phyloP scores from a whole-genome alignment of 2,797 vertebrate genomes.

The Atherinosoma microstoma region DNA sequence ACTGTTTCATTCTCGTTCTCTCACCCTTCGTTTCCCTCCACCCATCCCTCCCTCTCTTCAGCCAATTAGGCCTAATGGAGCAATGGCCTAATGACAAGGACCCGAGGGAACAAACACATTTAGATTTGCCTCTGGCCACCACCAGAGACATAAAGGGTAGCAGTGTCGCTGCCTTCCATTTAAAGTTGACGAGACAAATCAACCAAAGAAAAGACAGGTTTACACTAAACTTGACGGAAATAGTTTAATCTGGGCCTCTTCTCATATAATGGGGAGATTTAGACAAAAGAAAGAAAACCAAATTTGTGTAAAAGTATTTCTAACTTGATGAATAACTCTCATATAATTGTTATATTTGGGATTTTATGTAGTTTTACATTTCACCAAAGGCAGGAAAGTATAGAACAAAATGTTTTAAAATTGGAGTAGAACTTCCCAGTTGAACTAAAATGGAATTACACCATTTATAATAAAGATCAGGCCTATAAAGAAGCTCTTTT shows the following conservation, averaged over 20 bases:
- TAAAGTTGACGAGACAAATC: slow-evolving; percentile 55
- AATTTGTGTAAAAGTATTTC: not conserved
- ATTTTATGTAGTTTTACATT: not conserved
- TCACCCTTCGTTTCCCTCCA: slow-evolving; percentile 24
- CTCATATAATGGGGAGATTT: too few relatives aligned
- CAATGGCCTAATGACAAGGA: slow-evolving; percentile 72
- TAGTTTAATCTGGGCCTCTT: not conserved
- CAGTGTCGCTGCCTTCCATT: slow-evolving; percentile 43
- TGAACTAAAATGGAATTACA: too few relatives aligned
- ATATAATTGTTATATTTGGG: not conserved
- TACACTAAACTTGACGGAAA: not conserved
- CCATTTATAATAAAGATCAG: not conserved
- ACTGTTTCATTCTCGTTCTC: slow-evolving; percentile 40
- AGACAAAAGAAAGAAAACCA: not conserved
- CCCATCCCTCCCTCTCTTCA: slow-evolving; percentile 63
- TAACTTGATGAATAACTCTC: not conserved
- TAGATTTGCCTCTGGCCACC: slow-evolving; percentile 64
- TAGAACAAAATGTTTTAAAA: too few relatives aligned
- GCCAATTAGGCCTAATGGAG: slow-evolving; percentile 81
- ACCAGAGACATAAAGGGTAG: slow-evolving; percentile 46
- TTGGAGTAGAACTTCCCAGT: too few relatives aligned
- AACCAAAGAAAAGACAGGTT: slow-evolving; percentile 14
- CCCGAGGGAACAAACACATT: slow-evolving; percentile 79
- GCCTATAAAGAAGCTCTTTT: not conserved
- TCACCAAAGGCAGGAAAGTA: too few relatives aligned